A percentile compares a stretch with the other conserved stretches of the same genome.
Conservation (phyloP, 2,888 invertebrate species). For the Standfussiana lucernea region DNA sequence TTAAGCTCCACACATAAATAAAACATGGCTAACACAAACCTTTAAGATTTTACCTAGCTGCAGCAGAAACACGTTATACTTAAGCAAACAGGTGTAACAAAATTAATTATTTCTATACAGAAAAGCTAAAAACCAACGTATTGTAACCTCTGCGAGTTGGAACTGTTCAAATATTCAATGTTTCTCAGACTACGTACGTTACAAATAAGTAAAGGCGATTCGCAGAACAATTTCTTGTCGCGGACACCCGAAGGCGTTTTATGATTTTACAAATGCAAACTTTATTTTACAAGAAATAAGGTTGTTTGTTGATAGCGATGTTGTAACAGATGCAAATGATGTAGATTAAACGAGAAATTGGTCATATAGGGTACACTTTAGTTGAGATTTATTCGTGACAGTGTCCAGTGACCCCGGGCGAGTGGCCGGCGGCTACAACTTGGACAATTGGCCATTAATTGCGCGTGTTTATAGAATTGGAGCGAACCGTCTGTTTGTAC, state of each 20-base stretch:
- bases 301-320: slow-evolving; percentile 61
- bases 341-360: slow-evolving; percentile 86
- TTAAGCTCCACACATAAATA: slow-evolving; percentile 26
- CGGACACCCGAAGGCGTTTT: slow-evolving; percentile 78
- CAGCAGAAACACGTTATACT: neutral
- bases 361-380: slow-evolving; percentile 78
- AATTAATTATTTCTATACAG: slow-evolving; percentile 38
- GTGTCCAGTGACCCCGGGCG: slow-evolving; percentile 74
- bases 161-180: slow-evolving; percentile 81
- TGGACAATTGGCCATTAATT: slow-evolving; percentile 86
- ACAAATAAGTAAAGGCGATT: slow-evolving; percentile 80
- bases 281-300: slow-evolving; percentile 72
- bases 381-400: slow-evolving; percentile 87
- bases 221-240: slow-evolving; percentile 83
- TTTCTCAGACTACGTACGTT: slow-evolving; percentile 78
- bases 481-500: slow-evolving; percentile 78
- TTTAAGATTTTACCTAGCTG: slow-evolving; percentile 16
- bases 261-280: slow-evolving; percentile 75
- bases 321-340: slow-evolving; percentile 69
- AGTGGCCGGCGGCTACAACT: slow-evolving; percentile 70
- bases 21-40: slow-evolving; percentile 27
- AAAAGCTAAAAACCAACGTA: slow-evolving; percentile 57
- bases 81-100: slow-evolving; percentile 9
- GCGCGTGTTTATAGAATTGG: slow-evolving; percentile 85
- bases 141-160: slow-evolving; percentile 63